These are phyloP conservation scores for Morus bassanus DNA, from an alignment of 2,797 vertebrate species.

Conservation along the genomic window DNA sequence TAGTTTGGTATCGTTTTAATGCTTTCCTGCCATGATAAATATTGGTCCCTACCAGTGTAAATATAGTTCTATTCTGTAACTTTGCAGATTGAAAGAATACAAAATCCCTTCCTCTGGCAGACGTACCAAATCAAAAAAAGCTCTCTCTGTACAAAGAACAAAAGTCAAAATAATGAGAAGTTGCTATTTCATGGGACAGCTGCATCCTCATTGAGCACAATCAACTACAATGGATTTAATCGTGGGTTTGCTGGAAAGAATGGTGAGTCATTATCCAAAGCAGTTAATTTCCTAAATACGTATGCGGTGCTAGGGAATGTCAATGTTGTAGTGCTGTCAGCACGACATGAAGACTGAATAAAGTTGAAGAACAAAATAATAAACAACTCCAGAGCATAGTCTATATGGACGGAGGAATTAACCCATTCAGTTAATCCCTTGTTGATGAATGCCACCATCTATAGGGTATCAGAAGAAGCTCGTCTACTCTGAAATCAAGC, in stretches of 20 bases:
- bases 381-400: neutral
- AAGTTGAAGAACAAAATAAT: neutral
- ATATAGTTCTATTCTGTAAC: neutral
- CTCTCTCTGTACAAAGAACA: constrained; percentile 79
- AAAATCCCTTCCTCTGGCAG: constrained; percentile 86
- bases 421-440: neutral
- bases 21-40: neutral
- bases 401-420: neutral
- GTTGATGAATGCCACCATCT: neutral
- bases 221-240: constrained; percentile 86
- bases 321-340: fast-evolving
- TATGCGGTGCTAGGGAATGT: neutral
- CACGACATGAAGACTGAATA: neutral
- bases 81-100: constrained; percentile 87
- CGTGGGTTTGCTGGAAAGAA: constrained; percentile 89
- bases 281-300: neutral
- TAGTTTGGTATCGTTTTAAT: neutral
- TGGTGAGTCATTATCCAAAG: constrained; percentile 74
- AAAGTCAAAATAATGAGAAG: constrained; percentile 76
- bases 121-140: constrained; percentile 81
- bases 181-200: constrained; percentile 88
- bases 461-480: neutral
- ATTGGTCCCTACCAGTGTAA: neutral
- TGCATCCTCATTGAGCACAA: constrained; percentile 40
- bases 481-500: neutral